Percentiles rank a stretch among this genome's conserved stretches.
These are phyloP conservation scores for Sternarchorhynchus goeldii DNA, from an alignment of 2,797 vertebrate genomes.

Conservation along the genomic window DNA sequence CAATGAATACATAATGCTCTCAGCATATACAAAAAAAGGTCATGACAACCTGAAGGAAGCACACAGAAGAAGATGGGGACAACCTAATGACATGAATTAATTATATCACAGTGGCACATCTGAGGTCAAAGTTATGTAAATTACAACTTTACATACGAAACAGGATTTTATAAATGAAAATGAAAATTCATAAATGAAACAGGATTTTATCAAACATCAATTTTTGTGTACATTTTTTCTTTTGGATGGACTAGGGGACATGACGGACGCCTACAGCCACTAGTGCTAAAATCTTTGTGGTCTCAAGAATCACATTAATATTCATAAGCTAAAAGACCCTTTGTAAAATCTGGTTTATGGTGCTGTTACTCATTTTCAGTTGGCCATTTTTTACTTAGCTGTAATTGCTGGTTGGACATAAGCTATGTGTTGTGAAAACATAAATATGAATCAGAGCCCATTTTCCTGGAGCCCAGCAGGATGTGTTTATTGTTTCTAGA, in stretches of 20 bases:
- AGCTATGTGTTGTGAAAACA: slow-evolving; percentile 35
- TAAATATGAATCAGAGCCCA: slow-evolving; percentile 28
- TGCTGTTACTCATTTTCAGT: slow-evolving; percentile 33
- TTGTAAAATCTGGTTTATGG: slow-evolving; percentile 44
- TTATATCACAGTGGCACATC: slow-evolving; percentile 38
- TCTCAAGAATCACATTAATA: slow-evolving; percentile 43
- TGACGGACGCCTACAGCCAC: slow-evolving; percentile 40
- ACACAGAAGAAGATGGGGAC: slow-evolving; percentile 26
- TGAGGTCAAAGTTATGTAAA: slow-evolving; percentile 38
- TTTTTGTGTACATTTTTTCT: slow-evolving; percentile 37
- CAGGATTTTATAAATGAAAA: slow-evolving; percentile 49
- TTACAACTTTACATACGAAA: slow-evolving; percentile 37
- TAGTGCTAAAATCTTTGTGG: slow-evolving; percentile 42
- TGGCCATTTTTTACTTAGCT: slow-evolving; percentile 43
- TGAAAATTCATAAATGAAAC: slow-evolving; percentile 48
- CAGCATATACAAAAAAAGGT: slow-evolving; percentile 24
- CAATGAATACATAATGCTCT: slow-evolving; percentile 33
- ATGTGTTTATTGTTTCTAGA: slow-evolving; percentile 26
- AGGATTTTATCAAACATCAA: slow-evolving; percentile 41
- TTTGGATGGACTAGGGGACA: slow-evolving; percentile 13
- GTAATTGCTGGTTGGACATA: slow-evolving; percentile 23
- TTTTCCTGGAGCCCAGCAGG: slow-evolving; percentile 3
- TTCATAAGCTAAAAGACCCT: slow-evolving; percentile 39
- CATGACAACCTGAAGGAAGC: slow-evolving; percentile 28
- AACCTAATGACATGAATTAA: slow-evolving; percentile 33